Evolutionary conservation across 1,140 invertebrate species (phyloP).

Genomic region (Phortica variegata): DNA sequence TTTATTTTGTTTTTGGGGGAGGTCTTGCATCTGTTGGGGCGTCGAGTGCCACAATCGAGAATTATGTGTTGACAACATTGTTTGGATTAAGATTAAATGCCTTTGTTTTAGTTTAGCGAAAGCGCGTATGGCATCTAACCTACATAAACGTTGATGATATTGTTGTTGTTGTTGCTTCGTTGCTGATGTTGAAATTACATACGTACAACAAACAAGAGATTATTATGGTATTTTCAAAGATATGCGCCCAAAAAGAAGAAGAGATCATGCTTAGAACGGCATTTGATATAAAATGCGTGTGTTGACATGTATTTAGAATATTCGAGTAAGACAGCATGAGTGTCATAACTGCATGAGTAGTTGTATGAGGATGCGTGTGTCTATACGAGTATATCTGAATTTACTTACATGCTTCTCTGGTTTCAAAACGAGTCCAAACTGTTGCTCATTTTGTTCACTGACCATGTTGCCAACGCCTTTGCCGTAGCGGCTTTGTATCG

Average conservation of each 20-base stretch:
- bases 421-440: constrained; percentile 48
- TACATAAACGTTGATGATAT: constrained; percentile 42
- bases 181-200: constrained; percentile 1
- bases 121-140: constrained; percentile 49
- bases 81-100: constrained; percentile 47
- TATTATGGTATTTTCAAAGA: too few species aligned
- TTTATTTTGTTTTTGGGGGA: background rate
- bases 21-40: constrained; percentile 3
- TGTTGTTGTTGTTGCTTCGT: too few species aligned
- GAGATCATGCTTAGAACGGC: too few species aligned
- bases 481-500: constrained; percentile 42
- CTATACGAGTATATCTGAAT: constrained; percentile 17
- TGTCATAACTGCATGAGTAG: background rate
- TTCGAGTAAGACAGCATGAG: too few species aligned
- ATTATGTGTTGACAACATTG: constrained; percentile 44
- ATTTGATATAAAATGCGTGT: too few species aligned
- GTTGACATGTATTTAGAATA: too few species aligned
- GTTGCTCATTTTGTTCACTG: constrained; percentile 29
- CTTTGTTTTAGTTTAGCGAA: constrained; percentile 41
- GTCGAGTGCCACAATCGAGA: constrained; percentile 14
- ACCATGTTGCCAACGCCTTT: constrained; percentile 16
- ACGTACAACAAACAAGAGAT: too few species aligned
- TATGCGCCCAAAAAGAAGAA: too few species aligned
- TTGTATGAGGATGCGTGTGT: background rate
- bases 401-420: constrained; percentile 56